Percentiles rank a stretch among this genome's conserved stretches.
Evolutionary conservation across 1,140 invertebrate genomes (phyloP).

Genomic region (Polypedilum pembai): DNA sequence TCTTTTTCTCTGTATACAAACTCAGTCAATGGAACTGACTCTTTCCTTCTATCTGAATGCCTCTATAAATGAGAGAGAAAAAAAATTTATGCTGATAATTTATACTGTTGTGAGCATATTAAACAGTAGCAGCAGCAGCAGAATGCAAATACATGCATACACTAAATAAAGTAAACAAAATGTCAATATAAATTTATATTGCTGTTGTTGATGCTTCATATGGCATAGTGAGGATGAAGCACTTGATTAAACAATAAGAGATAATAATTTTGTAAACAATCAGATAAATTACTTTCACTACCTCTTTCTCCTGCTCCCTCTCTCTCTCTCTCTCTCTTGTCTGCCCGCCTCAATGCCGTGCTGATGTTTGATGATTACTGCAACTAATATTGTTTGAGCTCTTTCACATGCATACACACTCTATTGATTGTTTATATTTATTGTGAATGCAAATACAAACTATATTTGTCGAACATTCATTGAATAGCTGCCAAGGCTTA

Average conservation of each 20-base stretch:
- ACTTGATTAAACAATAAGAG: constrained; percentile 26
- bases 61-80: background rate
- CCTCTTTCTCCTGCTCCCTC: background rate
- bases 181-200: constrained; percentile 20
- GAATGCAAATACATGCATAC: too few relatives aligned
- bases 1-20: background rate
- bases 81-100: background rate
- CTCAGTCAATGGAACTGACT: too few relatives aligned
- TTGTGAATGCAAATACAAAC: too few relatives aligned
- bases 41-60: too few relatives aligned
- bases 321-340: too few relatives aligned
- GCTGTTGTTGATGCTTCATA: constrained; percentile 2
- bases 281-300: constrained; percentile 15
- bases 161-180: constrained; percentile 20
- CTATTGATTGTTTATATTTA: too few relatives aligned
- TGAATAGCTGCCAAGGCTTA: too few relatives aligned
- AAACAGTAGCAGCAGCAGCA: background rate
- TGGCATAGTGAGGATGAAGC: constrained; percentile 3
- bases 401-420: too few relatives aligned
- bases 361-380: too few relatives aligned
- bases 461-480: too few relatives aligned
- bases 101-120: constrained; percentile 4
- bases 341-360: too few relatives aligned
- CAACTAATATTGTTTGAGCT: too few relatives aligned
- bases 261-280: constrained; percentile 27